phyloP scores from a whole-genome alignment of 2,888 invertebrate species.

The Camptogramma bilineatum region DNA sequence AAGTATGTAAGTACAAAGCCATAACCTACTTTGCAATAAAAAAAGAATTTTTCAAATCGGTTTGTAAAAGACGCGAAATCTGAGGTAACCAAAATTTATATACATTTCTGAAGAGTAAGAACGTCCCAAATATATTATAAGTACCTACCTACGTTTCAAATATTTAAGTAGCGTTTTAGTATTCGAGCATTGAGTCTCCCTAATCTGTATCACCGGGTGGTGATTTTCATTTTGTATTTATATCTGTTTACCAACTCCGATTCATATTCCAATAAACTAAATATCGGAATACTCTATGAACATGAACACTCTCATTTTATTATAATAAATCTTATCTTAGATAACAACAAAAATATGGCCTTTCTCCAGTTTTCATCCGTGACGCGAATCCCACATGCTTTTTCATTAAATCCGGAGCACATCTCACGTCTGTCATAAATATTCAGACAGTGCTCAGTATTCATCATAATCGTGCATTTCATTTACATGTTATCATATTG shows the following conservation, averaged over 20 bases:
- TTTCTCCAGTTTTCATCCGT: conserved; percentile 38
- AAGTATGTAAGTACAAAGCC: no score
- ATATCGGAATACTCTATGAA: conserved; percentile 1
- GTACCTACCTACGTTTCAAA: no score
- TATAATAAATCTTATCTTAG: conserved; percentile 26
- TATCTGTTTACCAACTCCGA: neutral
- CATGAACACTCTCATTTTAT: conserved; percentile 20
- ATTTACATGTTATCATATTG: conserved; percentile 75
- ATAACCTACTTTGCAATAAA: no score
- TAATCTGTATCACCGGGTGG: neutral
- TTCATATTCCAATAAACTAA: neutral
- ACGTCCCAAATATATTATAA: no score
- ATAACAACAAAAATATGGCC: conserved; percentile 33
- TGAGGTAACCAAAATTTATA: no score
- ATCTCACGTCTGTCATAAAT: conserved; percentile 66
- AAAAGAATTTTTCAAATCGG: no score
- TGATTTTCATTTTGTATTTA: neutral
- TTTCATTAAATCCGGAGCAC: conserved; percentile 59
- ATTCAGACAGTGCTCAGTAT: conserved; percentile 70
- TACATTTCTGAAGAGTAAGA: no score
- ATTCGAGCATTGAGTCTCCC: neutral
- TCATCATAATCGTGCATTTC: conserved; percentile 75
- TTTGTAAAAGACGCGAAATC: no score
- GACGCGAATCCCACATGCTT: conserved; percentile 41
- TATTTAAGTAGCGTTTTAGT: neutral